A percentile compares a stretch with the other conserved stretches of the same genome.
These are phyloP conservation scores for Percina caprodes DNA, from an alignment of 2,113 vertebrate genomes.

Conservation along the genomic window DNA sequence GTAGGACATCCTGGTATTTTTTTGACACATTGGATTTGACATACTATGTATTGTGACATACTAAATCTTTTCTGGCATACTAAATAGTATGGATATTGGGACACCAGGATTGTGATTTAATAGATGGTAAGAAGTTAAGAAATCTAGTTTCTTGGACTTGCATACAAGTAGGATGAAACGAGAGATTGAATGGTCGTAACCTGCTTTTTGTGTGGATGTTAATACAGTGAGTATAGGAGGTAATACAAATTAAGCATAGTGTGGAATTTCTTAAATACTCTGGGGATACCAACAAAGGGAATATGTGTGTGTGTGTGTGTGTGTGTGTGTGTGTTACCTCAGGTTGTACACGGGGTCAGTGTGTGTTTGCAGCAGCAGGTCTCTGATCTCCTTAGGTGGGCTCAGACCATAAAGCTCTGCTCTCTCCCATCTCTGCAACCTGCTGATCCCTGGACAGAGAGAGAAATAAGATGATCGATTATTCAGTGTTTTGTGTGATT, in stretches of 20 bases:
- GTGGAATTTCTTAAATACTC: background rate
- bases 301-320: background rate
- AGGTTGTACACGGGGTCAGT: slow-evolving; percentile 35
- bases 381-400: slow-evolving; percentile 83
- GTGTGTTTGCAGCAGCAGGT: slow-evolving; percentile 76
- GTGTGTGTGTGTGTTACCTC: slow-evolving; percentile 49
- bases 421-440: slow-evolving; percentile 90
- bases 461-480: background rate
- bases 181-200: background rate
- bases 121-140: background rate
- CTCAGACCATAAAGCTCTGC: slow-evolving; percentile 86
- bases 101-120: background rate
- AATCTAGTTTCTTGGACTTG: background rate
- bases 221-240: background rate
- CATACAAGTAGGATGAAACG: background rate
- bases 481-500: background rate
- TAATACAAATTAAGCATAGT: background rate
- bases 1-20: too few relatives aligned
- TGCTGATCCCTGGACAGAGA: slow-evolving; percentile 85
- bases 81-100: too few relatives aligned
- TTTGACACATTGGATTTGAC: too few relatives aligned
- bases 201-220: background rate
- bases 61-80: too few relatives aligned
- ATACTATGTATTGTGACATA: too few relatives aligned
- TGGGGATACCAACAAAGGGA: background rate